phyloP scores from a whole-genome alignment of 2,113 vertebrate genomes.

The Melanocharis versteri region DNA sequence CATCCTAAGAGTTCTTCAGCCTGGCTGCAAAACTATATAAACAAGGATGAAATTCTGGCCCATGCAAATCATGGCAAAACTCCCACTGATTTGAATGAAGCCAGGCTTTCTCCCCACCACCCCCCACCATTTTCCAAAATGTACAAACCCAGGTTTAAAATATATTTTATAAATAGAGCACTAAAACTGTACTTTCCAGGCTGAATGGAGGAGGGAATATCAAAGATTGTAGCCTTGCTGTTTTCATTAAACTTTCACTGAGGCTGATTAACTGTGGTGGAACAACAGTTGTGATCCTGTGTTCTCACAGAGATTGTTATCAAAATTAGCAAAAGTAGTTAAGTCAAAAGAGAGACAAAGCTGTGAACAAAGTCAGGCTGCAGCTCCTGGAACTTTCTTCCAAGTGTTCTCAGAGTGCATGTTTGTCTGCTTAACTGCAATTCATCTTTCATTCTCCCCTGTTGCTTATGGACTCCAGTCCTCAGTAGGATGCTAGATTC shows the following conservation, averaged over 20 bases:
- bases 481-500: conserved; percentile 45
- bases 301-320: neutral
- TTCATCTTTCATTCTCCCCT: conserved; percentile 13
- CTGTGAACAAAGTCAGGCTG: neutral
- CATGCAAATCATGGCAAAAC: conserved; percentile 3
- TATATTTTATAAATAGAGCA: conserved; percentile 17
- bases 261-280: neutral
- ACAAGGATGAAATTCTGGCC: conserved; percentile 48
- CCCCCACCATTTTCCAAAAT: neutral
- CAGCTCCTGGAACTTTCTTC: neutral
- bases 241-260: conserved; percentile 1
- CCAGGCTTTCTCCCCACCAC: neutral
- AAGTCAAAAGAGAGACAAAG: neutral
- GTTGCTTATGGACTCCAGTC: conserved; percentile 42
- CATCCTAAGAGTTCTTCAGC: conserved; percentile 13
- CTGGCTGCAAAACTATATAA: conserved; percentile 43
- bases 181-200: neutral
- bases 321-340: conserved; percentile 19
- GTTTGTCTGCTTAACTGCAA: conserved; percentile 16
- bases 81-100: conserved; percentile 32
- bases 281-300: neutral
- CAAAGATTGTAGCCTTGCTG: neutral
- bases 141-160: conserved; percentile 18
- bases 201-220: neutral
- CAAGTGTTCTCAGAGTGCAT: neutral